A percentile compares a stretch with the other conserved stretches of the same genome.
These are phyloP conservation scores for Eubasilissa splendida DNA, from an alignment of 2,888 invertebrate species.

Conservation along the genomic window DNA sequence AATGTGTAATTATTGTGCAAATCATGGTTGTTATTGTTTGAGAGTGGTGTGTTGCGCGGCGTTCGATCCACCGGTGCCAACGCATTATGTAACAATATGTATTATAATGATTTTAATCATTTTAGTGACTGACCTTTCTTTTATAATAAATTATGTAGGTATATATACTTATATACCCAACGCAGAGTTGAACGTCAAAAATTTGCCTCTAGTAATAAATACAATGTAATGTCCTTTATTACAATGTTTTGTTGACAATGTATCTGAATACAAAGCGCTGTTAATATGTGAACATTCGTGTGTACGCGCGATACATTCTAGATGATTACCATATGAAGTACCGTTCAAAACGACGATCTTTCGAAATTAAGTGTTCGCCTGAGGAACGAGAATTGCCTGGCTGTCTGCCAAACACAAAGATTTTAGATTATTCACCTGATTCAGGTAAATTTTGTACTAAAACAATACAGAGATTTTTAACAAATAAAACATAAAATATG, in stretches of 20 bases:
- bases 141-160: no score
- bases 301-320: slow-evolving; percentile 16
- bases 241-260: slow-evolving; percentile 18
- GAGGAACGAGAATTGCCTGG: slow-evolving; percentile 4
- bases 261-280: slow-evolving; percentile 18
- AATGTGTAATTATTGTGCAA: no score
- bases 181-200: not conserved
- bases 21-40: no score
- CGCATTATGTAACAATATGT: no score
- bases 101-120: no score
- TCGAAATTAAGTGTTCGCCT: slow-evolving; percentile 26
- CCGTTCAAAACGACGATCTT: slow-evolving; percentile 29
- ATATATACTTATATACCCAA: no score
- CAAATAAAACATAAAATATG: not conserved
- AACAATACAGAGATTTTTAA: not conserved
- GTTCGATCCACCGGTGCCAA: no score
- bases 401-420: not conserved
- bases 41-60: no score
- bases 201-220: not conserved
- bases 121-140: no score
- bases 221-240: not conserved
- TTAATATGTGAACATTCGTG: slow-evolving; percentile 7
- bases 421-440: not conserved
- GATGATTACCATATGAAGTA: slow-evolving; percentile 33
- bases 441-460: not conserved